A percentile compares a stretch with the other conserved stretches of the same genome.
Evolutionary conservation across 2,888 invertebrate genomes (phyloP).

Genomic region (Plebejus argus): DNA sequence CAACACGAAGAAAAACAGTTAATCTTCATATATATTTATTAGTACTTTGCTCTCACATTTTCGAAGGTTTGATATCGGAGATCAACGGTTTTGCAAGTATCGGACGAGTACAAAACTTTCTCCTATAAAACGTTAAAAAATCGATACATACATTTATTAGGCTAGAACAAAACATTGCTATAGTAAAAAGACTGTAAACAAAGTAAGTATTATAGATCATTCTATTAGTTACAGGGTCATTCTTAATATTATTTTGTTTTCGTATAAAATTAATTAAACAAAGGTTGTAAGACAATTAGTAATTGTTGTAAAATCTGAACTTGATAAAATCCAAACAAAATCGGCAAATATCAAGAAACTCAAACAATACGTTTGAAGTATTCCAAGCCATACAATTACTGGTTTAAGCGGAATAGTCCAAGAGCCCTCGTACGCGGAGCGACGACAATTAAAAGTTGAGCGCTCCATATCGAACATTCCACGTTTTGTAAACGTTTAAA

Average conservation of each 20-base stretch:
- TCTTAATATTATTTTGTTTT: background rate
- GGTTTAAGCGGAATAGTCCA: slow-evolving; percentile 2
- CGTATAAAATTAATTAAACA: background rate
- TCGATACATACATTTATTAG: too few species aligned
- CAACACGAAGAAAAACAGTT: too few species aligned
- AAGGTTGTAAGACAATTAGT: background rate
- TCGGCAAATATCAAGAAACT: slow-evolving; percentile 8
- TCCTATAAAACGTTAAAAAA: too few species aligned
- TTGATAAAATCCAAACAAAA: background rate
- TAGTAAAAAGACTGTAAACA: too few species aligned
- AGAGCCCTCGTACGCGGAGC: slow-evolving; percentile 21
- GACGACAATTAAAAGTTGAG: slow-evolving; percentile 22
- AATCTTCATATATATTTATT: too few species aligned
- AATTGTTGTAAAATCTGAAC: background rate
- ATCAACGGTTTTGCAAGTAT: too few species aligned
- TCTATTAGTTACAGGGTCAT: background rate
- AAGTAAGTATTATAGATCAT: too few species aligned
- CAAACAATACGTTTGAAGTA: slow-evolving; percentile 4
- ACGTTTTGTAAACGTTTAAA: slow-evolving; percentile 4
- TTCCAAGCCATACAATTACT: slow-evolving; percentile 12
- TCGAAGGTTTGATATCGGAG: too few species aligned
- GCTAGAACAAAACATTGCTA: too few species aligned
- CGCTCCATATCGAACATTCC: slow-evolving; percentile 8
- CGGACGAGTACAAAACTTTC: too few species aligned
- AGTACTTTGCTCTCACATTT: too few species aligned